Percentiles rank a stretch among this genome's conserved stretches.
phyloP scores from a whole-genome alignment of 1,140 invertebrate species.

The Temnothorax curvispinosus region DNA sequence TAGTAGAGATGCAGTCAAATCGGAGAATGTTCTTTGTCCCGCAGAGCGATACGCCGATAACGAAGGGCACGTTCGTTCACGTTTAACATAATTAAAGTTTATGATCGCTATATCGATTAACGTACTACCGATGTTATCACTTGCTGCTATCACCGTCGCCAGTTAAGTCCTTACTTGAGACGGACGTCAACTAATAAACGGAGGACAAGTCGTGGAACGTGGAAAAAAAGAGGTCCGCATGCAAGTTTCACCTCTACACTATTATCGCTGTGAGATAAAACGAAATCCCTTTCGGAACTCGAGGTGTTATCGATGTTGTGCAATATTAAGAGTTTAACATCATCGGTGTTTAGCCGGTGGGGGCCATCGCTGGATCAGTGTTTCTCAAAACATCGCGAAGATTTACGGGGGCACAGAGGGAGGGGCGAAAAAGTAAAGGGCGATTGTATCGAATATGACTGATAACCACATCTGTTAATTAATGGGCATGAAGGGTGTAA shows the following conservation, averaged over 20 bases:
- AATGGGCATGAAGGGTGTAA: neutral
- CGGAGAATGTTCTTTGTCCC: constrained; percentile 27
- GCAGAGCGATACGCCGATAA: constrained; percentile 32
- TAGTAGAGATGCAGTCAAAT: constrained; percentile 11
- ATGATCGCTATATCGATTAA: constrained; percentile 9
- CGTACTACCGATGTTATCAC: constrained; percentile 35
- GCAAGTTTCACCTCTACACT: constrained; percentile 50
- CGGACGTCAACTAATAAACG: constrained; percentile 21
- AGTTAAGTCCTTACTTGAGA: constrained; percentile 51
- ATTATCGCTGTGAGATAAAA: constrained; percentile 59
- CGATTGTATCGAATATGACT: constrained; percentile 37
- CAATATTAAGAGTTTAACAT: constrained; percentile 75
- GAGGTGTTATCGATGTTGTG: constrained; percentile 76
- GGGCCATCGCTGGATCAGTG: constrained; percentile 75
- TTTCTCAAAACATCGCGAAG: constrained; percentile 75
- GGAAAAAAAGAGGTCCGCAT: neutral
- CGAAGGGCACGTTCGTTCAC: neutral
- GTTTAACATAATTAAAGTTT: constrained; percentile 7
- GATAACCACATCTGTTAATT: constrained; percentile 4
- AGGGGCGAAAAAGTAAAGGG: constrained; percentile 7
- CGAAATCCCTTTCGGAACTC: constrained; percentile 50
- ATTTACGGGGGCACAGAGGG: neutral
- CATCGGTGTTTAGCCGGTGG: constrained; percentile 67
- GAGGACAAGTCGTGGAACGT: neutral
- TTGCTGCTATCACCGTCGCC: constrained; percentile 60